These are phyloP conservation scores for Pipistrellus pipistrellus DNA, from an alignment of 2,797 vertebrate species.

Conservation along the genomic window DNA sequence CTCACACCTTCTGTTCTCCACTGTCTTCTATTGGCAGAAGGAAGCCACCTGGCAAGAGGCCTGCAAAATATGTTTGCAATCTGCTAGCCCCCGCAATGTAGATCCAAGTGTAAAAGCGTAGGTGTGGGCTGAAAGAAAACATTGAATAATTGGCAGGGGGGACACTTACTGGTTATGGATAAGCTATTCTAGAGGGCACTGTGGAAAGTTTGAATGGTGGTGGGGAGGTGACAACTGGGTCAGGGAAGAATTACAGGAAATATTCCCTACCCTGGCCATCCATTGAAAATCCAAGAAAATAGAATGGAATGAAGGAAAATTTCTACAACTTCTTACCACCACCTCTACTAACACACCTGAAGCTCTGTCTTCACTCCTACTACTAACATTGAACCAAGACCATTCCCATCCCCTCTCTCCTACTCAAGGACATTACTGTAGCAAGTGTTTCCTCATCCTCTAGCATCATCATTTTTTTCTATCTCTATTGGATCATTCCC, in stretches of 20 bases:
- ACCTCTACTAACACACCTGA: neutral
- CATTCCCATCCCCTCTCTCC: neutral
- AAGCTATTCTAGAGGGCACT: neutral
- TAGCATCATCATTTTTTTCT: neutral
- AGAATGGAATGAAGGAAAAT: neutral
- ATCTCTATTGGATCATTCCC: neutral
- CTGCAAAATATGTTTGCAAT: neutral
- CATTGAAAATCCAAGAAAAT: neutral
- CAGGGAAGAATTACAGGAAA: neutral
- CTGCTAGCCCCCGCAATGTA: neutral
- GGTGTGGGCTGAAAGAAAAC: conserved; percentile 19
- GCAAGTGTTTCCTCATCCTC: neutral
- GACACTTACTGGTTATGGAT: neutral
- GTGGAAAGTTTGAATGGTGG: neutral
- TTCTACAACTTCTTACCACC: too few species aligned
- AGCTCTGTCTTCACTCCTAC: neutral
- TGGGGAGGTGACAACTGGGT: too few species aligned
- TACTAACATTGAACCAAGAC: too few species aligned
- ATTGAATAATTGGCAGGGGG: neutral
- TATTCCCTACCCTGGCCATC: neutral
- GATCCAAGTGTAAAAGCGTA: neutral
- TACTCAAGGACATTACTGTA: too few species aligned
- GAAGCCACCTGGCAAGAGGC: neutral
- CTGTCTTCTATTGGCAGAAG: neutral
- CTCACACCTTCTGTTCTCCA: neutral